Base-by-base conservation (phyloP, 2,797 vertebrate genomes). In the Micromesistius poutassou region DNA sequence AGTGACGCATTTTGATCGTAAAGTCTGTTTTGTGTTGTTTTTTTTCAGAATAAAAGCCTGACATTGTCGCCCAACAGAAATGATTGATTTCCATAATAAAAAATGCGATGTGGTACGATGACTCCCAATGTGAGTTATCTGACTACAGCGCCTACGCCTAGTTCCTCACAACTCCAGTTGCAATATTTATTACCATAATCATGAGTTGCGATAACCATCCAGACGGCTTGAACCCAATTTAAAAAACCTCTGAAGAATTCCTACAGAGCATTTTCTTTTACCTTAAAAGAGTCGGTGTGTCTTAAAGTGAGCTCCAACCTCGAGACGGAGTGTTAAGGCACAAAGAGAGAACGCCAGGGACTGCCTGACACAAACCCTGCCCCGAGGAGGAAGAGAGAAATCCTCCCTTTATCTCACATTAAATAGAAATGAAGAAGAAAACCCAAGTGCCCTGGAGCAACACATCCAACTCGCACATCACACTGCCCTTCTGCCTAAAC, bases 401-500 rank as follows among this genome's bases (percentile, higher is more conserved):
- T 16, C 12, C 4, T 13, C 14, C 42, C 42, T 46, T 46, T 46
- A 22, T 55, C 46, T 55, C 19, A 55, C 46, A 55, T 55, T n/a
- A 19, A 55, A 55, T 55, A 55, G 46, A 55, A 55, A 55, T 1
- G 1, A 55, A 55, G 16, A 55, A 55, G 16, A 46, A 55, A 22
- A 55, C 16, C 12, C 19, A 0, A 55, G 19, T 6, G 4, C 46
- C 19, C 46, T 22, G 46, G 19, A n/a, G 46, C 46, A 55, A 46
- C 42, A 0, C 42, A 46, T 46, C 16, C 16, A 55, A 6, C 46
- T 4, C 46, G 5, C 14, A 50, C 46, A 46, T 40, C 38, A 40
- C 38, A 40, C 28, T 36, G 66, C 36, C 74, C 78, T 89, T 83
- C 87, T 75, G 90, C 87, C 79, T 80, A 79, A 40, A 68, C 74